Base-by-base conservation (phyloP, 92 coral and sea anemone species). In the Meandrina meandrites region DNA sequence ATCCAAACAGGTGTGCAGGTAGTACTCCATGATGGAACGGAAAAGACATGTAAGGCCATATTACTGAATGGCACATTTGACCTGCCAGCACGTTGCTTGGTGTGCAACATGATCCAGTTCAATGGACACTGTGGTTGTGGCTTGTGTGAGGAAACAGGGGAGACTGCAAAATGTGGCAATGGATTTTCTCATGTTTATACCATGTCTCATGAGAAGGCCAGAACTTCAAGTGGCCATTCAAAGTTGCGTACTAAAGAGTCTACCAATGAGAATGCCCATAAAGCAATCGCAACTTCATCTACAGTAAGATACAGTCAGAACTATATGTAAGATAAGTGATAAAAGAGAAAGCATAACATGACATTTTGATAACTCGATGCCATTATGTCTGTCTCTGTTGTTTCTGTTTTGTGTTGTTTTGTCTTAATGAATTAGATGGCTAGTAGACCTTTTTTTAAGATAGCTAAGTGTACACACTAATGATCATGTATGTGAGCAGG, bases 41-140 rank as follows among this genome's bases (percentile, higher is more conserved):
- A 88, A 82, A 36, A 15, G 66, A 81, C 48, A 34, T 88, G 83
- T 76, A 88, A 76, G 78, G 86, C 77, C 51, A 67, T 88, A 21
- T 72, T 88, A 69, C 71, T 83, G 64, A 88, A 83, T 48, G 84
- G 91, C 9, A 79, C 78, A n/a, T 83, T 88, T 68, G 91, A 88
- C 32, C 48, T 83, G n/a, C 88, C 91, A 31, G 91, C 91, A 16
- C 24, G 88, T 13, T 82, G 87, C 64, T 45, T 82, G 75, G 88
- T 88, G 53, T 75, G 81, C 72, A 64, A 74, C 50, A 74, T 74
- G 78, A 74, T 74, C 22, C 78, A 74, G 78, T 74, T 82, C 56
- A 91, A 91, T 91, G 93, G 91, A 19, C 74, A 45, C 15, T 88
- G 75, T 91, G 94, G 91, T 22, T 91, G 91, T 88, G 86, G 86